phyloP scores from a whole-genome alignment of 30 jellyfish, hydroid and myxozoan species.

The Pseudorhiza aurosa region DNA sequence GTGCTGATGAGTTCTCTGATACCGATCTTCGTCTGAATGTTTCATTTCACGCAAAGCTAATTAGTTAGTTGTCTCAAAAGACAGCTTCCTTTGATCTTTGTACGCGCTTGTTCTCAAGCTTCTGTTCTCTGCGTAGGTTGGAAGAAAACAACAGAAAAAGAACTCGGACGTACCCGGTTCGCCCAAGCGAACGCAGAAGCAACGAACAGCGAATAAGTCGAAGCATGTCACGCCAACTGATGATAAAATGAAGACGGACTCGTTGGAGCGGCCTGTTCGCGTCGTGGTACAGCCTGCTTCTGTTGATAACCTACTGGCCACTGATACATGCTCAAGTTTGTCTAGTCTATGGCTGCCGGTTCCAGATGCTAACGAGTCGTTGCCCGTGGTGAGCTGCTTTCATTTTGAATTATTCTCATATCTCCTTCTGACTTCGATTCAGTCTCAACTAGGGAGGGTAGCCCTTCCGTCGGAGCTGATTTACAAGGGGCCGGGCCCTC shows the following conservation, averaged over 20 bases:
- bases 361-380: slow-evolving; percentile 15
- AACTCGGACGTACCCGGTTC: slow-evolving; percentile 39
- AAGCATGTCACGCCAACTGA: slow-evolving; percentile 4
- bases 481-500: no score
- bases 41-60: not conserved
- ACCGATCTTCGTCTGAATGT: not conserved
- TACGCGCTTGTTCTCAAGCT: no score
- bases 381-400: slow-evolving; percentile 69
- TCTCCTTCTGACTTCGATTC: no score
- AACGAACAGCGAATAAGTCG: slow-evolving; percentile 10
- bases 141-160: slow-evolving; percentile 42
- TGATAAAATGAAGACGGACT: slow-evolving; percentile 49
- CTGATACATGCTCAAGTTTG: slow-evolving; percentile 80
- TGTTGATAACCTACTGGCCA: slow-evolving; percentile 58
- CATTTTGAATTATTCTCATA: no score
- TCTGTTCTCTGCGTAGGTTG: slow-evolving; percentile 33
- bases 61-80: not conserved
- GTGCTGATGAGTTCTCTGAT: no score
- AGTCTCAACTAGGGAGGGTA: no score
- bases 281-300: slow-evolving; percentile 85
- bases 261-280: slow-evolving; percentile 57
- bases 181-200: slow-evolving; percentile 61
- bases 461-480: no score
- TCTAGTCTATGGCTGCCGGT: slow-evolving; percentile 82
- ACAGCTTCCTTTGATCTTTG: not conserved